phyloP scores from a whole-genome alignment of 2,797 vertebrate species.

The Acipenser oxyrinchus region DNA sequence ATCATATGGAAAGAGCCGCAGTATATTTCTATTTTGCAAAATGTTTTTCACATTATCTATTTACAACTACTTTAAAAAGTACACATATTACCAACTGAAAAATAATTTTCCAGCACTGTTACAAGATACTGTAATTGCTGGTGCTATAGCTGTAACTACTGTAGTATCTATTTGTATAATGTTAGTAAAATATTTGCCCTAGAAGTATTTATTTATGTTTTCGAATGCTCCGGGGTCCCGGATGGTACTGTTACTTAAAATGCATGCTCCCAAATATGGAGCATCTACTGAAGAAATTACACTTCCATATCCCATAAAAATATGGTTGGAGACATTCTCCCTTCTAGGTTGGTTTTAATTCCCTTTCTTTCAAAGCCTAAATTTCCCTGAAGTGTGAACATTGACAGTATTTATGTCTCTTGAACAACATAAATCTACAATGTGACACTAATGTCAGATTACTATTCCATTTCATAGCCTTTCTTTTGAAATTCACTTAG shows the following conservation, averaged over 20 bases:
- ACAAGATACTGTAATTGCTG: background rate
- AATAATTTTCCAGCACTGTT: background rate
- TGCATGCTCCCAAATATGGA: background rate
- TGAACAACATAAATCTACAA: slow-evolving; percentile 1
- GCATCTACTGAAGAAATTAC: background rate
- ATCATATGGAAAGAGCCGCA: too few species aligned
- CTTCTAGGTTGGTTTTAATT: background rate
- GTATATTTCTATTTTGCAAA: too few species aligned
- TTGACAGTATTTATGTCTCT: background rate
- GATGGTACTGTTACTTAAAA: background rate
- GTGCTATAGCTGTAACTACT: too few species aligned
- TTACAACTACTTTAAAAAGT: too few species aligned
- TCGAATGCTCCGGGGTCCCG: background rate
- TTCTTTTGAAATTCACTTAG: background rate
- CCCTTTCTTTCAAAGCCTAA: background rate
- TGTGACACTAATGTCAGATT: background rate
- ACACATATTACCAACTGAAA: too few species aligned
- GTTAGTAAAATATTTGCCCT: too few species aligned
- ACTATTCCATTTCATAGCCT: background rate
- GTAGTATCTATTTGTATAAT: too few species aligned
- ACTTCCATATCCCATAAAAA: background rate
- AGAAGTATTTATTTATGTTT: background rate
- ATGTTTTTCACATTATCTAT: too few species aligned
- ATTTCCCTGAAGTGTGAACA: background rate
- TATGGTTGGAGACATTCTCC: background rate